Percentiles rank a stretch among this genome's conserved stretches.
Conservation (phyloP, 2,113 vertebrate genomes). For the Hemiscyllium ocellatum region DNA sequence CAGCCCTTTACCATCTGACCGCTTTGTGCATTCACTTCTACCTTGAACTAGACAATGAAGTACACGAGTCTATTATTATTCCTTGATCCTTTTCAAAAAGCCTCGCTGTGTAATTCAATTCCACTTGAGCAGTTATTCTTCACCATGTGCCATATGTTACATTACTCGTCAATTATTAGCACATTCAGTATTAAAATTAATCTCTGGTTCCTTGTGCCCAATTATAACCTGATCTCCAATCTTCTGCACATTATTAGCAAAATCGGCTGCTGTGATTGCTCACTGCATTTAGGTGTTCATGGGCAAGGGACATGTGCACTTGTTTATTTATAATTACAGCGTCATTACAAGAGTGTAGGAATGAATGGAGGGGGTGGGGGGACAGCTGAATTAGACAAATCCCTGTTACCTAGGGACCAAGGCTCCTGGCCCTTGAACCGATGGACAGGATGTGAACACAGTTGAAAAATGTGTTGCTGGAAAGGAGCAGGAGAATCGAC, state of each 20-base stretch:
- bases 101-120: neutral
- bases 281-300: neutral
- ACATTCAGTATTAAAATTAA: constrained; percentile 8
- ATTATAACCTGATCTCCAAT: neutral
- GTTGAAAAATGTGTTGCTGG: no score
- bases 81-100: neutral
- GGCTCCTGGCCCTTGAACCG: neutral
- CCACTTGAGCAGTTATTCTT: neutral
- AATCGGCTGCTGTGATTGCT: neutral
- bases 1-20: neutral
- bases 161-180: constrained; percentile 2
- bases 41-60: neutral
- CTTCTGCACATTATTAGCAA: neutral
- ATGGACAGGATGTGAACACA: neutral
- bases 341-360: neutral
- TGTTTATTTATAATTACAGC: neutral
- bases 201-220: neutral
- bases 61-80: neutral
- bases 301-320: neutral
- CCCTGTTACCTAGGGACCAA: neutral
- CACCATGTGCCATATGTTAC: neutral
- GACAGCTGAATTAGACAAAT: neutral
- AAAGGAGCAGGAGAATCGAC: no score
- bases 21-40: neutral
- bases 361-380: neutral